Evolutionary conservation across 2,113 vertebrate genomes (phyloP).

Genomic region (Phaethornis superciliosus): DNA sequence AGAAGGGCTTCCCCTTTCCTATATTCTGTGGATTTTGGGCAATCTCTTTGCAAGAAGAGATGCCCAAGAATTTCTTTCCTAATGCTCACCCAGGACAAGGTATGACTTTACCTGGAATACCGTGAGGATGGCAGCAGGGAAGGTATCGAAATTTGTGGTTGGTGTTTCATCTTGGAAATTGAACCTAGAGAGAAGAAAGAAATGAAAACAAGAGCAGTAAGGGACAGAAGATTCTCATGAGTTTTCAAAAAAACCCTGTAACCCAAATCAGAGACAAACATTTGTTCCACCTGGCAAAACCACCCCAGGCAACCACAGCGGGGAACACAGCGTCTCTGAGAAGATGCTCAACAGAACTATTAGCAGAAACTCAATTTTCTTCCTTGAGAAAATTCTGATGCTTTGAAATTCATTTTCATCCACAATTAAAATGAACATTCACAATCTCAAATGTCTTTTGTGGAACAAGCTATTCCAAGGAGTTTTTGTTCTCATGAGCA

Average conservation of each 20-base stretch:
- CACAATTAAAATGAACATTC: not conserved
- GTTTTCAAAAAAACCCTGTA: not conserved
- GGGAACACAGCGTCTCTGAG: not conserved
- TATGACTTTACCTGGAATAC: slow-evolving; percentile 92
- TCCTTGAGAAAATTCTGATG: not conserved
- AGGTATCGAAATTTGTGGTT: slow-evolving; percentile 96
- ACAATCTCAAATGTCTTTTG: not conserved
- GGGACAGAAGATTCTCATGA: not conserved
- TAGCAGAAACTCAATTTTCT: not conserved
- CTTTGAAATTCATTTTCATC: not conserved
- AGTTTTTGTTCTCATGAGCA: not conserved
- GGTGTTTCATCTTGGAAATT: slow-evolving; percentile 95
- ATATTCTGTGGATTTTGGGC: not conserved
- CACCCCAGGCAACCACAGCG: not conserved
- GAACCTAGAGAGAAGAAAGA: slow-evolving; percentile 80
- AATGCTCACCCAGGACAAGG: not conserved
- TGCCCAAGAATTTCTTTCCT: not conserved
- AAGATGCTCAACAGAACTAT: not conserved
- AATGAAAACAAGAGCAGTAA: not conserved
- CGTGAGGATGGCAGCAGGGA: slow-evolving; percentile 95
- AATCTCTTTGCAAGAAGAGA: not conserved
- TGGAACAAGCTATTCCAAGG: not conserved
- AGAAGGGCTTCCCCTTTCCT: not conserved
- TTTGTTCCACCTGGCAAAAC: not conserved
- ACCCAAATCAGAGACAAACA: not conserved